phyloP scores from a whole-genome alignment of 2,888 invertebrate genomes.

The Trichogramma evanescens region DNA sequence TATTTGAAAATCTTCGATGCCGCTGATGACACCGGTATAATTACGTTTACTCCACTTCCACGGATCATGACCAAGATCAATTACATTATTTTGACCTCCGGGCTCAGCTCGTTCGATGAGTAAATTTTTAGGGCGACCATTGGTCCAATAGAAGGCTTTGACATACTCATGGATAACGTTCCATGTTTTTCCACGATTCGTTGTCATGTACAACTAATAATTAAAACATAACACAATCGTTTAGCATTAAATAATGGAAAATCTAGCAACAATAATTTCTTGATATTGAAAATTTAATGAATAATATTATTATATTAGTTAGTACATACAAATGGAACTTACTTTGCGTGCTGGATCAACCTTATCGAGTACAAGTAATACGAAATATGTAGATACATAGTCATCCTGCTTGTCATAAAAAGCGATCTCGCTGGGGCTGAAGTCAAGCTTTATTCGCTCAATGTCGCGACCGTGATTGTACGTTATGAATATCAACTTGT shows the following conservation, averaged over 20 bases:
- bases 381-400: neutral
- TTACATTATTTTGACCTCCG: conserved; percentile 52
- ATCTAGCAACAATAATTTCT: too few species aligned
- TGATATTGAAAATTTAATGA: too few species aligned
- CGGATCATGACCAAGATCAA: conserved; percentile 33
- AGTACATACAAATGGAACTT: conserved; percentile 25
- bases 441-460: conserved; percentile 56
- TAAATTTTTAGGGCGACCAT: conserved; percentile 50
- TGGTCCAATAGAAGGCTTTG: conserved; percentile 71
- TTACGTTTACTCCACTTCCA: conserved; percentile 24
- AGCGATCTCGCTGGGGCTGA: conserved; percentile 71
- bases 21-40: conserved; percentile 53
- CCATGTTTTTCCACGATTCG: conserved; percentile 70
- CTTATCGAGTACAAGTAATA: conserved; percentile 64
- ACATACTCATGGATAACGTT: conserved; percentile 63
- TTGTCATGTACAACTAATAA: conserved; percentile 67
- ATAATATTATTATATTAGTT: too few species aligned
- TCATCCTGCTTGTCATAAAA: conserved; percentile 57
- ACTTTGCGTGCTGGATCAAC: conserved; percentile 59
- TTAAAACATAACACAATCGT: too few species aligned
- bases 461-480: conserved; percentile 67
- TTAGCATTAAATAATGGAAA: too few species aligned
- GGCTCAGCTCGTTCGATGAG: conserved; percentile 65
- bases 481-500: conserved; percentile 72
- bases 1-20: conserved; percentile 75